phyloP scores from a whole-genome alignment of 2,113 vertebrate genomes.

The Toxotes jaculatrix region DNA sequence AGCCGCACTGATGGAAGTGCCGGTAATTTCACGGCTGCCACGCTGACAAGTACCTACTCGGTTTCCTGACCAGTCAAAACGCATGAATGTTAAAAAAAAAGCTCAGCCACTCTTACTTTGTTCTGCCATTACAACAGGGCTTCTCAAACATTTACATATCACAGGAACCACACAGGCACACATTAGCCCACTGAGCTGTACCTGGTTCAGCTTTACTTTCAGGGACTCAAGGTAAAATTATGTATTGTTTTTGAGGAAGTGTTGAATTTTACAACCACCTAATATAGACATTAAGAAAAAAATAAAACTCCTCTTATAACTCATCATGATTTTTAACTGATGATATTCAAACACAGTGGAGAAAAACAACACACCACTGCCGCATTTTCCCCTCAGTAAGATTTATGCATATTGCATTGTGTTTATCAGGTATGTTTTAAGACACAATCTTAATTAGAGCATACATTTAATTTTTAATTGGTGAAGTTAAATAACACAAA shows the following conservation, averaged over 20 bases:
- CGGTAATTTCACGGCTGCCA: constrained; percentile 31
- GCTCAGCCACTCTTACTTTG: constrained; percentile 17
- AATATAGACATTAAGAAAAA: neutral
- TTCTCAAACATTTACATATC: constrained; percentile 27
- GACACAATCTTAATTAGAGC: neutral
- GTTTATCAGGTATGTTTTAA: neutral
- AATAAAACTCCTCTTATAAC: neutral
- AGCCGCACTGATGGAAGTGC: constrained; percentile 22
- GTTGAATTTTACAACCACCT: neutral
- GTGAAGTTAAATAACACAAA: neutral
- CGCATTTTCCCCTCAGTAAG: neutral
- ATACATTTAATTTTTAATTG: constrained; percentile 2
- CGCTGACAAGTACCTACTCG: constrained; percentile 44
- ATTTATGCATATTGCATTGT: neutral
- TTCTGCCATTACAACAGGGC: constrained; percentile 7
- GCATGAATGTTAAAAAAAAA: constrained; percentile 25
- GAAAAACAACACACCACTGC: too few relatives aligned
- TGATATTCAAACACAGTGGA: too few relatives aligned
- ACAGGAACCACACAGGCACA: constrained; percentile 13
- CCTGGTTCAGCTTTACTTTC: neutral
- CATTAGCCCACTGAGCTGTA: constrained; percentile 4
- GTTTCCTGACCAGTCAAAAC: constrained; percentile 51
- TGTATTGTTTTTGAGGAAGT: neutral
- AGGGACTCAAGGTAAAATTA: neutral
- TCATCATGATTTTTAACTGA: too few relatives aligned